These are phyloP conservation scores for Cephus pulcher DNA, from an alignment of 2,888 invertebrate genomes.

Conservation along the genomic window DNA sequence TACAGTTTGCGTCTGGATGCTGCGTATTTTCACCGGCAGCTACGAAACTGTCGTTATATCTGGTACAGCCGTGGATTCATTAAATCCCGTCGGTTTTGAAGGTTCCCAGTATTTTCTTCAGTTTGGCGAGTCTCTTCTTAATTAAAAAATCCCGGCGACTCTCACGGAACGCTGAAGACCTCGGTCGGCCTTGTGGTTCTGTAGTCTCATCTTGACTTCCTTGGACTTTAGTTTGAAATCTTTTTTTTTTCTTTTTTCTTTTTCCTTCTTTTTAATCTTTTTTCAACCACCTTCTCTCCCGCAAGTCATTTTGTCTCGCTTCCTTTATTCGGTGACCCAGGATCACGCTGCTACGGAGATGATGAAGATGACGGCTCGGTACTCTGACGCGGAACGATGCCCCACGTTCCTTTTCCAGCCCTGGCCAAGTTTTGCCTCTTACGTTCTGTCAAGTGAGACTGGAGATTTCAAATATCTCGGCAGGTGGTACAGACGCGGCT, in stretches of 20 bases:
- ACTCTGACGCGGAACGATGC: not conserved
- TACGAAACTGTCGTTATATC: not conserved
- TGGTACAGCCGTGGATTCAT: not conserved
- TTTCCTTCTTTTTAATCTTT: no score
- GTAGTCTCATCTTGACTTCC: not conserved
- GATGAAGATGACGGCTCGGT: not conserved
- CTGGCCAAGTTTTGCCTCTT: not conserved
- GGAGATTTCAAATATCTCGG: not conserved
- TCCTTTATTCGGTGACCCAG: not conserved
- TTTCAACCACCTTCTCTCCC: not conserved
- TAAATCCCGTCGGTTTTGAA: not conserved
- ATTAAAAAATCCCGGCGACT: not conserved
- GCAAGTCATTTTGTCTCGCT: not conserved
- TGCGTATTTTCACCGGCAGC: not conserved
- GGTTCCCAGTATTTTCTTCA: not conserved
- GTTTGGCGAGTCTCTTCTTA: not conserved
- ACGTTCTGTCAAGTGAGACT: not conserved
- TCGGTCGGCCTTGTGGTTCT: not conserved
- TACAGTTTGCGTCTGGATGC: not conserved
- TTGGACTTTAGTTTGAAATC: not conserved
- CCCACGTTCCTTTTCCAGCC: not conserved
- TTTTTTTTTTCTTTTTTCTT: no score
- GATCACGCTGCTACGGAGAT: not conserved
- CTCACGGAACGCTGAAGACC: not conserved
- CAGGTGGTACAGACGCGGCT: not conserved